phyloP scores from a whole-genome alignment of 2,113 vertebrate genomes.

The Mola mola region DNA sequence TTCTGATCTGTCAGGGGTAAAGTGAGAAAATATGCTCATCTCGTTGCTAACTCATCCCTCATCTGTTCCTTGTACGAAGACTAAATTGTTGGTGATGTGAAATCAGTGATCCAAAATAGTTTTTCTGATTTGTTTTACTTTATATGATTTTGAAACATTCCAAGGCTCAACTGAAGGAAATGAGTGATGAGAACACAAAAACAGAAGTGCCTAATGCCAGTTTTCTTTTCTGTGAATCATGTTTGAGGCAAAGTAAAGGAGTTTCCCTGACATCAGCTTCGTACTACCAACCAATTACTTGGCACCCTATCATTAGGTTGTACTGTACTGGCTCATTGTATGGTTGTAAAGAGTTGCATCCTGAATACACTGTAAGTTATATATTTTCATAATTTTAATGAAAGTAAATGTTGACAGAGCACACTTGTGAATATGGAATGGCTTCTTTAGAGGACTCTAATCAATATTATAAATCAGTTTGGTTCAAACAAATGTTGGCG shows the following conservation, averaged over 20 bases:
- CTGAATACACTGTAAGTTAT: constrained; percentile 68
- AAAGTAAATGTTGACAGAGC: constrained; percentile 55
- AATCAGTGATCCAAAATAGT: too few species aligned
- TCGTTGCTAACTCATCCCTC: too few species aligned
- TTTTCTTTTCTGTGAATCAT: constrained; percentile 52
- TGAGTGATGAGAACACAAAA: constrained; percentile 43
- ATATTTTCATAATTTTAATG: constrained; percentile 64
- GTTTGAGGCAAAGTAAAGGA: constrained; percentile 50
- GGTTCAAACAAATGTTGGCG: constrained; percentile 34
- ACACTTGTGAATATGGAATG: constrained; percentile 52
- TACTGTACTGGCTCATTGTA: too few species aligned
- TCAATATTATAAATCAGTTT: constrained; percentile 47
- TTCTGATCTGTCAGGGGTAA: too few species aligned
- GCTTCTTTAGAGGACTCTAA: constrained; percentile 40
- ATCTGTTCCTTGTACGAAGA: too few species aligned
- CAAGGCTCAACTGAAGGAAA: too few species aligned
- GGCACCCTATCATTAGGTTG: constrained; percentile 51
- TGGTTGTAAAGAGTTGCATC: constrained; percentile 57
- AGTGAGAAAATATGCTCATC: too few species aligned
- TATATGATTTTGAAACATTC: too few species aligned
- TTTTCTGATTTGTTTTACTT: too few species aligned
- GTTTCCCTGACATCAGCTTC: constrained; percentile 37
- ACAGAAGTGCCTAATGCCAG: constrained; percentile 78
- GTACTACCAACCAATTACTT: constrained; percentile 39
- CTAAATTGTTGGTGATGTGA: too few species aligned